These are phyloP conservation scores for Melipona beecheii DNA, from an alignment of 2,888 invertebrate species.

Conservation along the genomic window DNA sequence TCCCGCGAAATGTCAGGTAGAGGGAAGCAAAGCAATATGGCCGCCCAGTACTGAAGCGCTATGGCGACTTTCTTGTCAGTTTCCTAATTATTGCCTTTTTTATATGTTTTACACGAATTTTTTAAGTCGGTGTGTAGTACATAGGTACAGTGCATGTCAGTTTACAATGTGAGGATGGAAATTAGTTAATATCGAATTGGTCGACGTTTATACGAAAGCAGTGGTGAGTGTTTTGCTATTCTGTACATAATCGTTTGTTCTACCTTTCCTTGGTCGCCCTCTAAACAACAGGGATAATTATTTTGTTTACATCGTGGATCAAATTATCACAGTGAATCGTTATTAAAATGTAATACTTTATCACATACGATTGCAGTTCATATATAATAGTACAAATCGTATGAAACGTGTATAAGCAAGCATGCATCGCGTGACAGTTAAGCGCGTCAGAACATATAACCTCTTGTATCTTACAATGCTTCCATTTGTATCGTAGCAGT, in stretches of 20 bases:
- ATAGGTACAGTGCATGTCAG: conserved; percentile 56
- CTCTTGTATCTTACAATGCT: conserved; percentile 53
- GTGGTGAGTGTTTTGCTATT: conserved; percentile 72
- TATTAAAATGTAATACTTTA: conserved; percentile 3
- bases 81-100: conserved; percentile 77
- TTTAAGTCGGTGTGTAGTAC: conserved; percentile 62
- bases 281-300: conserved; percentile 56
- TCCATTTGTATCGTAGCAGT: background rate
- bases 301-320: conserved; percentile 63
- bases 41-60: conserved; percentile 79
- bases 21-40: conserved; percentile 75
- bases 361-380: background rate
- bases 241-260: conserved; percentile 38
- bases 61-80: conserved; percentile 80
- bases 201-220: conserved; percentile 46
- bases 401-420: conserved; percentile 24
- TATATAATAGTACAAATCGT: background rate
- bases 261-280: conserved; percentile 40
- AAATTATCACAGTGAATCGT: conserved; percentile 18
- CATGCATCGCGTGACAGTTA: conserved; percentile 39
- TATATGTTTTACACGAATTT: conserved; percentile 76
- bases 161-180: conserved; percentile 68
- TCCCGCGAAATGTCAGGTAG: conserved; percentile 55
- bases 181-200: conserved; percentile 24
- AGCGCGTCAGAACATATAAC: conserved; percentile 59